phyloP scores from a whole-genome alignment of 2,797 vertebrate species.

The Spinus pinus region DNA sequence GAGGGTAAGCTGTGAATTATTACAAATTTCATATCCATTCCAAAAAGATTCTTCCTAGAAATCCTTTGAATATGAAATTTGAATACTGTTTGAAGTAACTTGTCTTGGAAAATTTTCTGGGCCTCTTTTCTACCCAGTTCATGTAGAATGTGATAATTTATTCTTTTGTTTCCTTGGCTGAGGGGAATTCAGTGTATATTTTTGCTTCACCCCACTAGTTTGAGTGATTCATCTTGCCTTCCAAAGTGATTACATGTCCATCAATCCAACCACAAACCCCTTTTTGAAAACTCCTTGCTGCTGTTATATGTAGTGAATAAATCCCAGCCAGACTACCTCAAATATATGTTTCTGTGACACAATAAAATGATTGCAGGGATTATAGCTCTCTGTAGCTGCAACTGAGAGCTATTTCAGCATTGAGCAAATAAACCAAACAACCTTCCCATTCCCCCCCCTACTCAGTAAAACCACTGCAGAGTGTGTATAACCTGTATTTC shows the following conservation, averaged over 20 bases:
- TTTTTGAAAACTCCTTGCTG: background rate
- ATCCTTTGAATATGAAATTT: background rate
- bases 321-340: background rate
- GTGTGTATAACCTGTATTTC: background rate
- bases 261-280: background rate
- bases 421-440: background rate
- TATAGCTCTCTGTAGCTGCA: background rate
- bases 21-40: background rate
- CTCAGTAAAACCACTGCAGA: background rate
- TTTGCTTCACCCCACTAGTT: background rate
- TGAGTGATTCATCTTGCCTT: constrained; percentile 6
- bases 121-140: background rate
- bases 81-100: background rate
- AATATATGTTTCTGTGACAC: background rate
- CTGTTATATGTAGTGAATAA: background rate
- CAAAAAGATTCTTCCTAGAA: background rate
- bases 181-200: background rate
- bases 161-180: constrained; percentile 8
- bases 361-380: constrained; percentile 4
- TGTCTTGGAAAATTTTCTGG: background rate
- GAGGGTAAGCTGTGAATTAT: constrained; percentile 11
- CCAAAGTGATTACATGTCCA: constrained; percentile 1
- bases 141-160: background rate
- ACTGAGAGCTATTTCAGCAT: background rate
- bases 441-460: background rate